Conservation (phyloP, 1,140 invertebrate genomes). For the Bacillus rossius region DNA sequence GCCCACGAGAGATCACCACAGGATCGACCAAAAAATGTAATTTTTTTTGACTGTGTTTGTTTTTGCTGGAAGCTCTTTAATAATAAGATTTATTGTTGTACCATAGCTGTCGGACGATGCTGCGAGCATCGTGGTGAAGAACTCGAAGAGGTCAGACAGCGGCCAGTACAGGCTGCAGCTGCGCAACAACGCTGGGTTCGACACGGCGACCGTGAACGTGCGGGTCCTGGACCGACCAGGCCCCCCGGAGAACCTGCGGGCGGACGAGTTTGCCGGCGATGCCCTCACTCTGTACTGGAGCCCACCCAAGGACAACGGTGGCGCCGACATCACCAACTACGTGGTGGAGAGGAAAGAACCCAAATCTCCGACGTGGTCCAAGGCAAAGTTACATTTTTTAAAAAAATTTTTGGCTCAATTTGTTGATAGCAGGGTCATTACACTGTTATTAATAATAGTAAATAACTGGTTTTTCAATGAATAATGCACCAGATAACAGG, state of each 20-base stretch:
- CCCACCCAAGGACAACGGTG: slow-evolving; percentile 93
- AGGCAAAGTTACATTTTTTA: slow-evolving; percentile 45
- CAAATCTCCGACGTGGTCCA: slow-evolving; percentile 74
- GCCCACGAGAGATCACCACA: too few relatives aligned
- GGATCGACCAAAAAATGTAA: not conserved
- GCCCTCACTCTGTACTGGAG: slow-evolving; percentile 93
- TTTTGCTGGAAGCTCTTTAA: slow-evolving; percentile 10
- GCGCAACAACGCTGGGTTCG: slow-evolving; percentile 91
- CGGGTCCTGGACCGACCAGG: slow-evolving; percentile 87
- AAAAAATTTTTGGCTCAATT: too few relatives aligned
- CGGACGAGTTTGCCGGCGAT: slow-evolving; percentile 93
- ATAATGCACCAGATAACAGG: too few relatives aligned
- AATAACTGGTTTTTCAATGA: too few relatives aligned
- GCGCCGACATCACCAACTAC: slow-evolving; percentile 93
- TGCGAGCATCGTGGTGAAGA: slow-evolving; percentile 83
- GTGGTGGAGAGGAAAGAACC: slow-evolving; percentile 92
- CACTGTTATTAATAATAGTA: too few relatives aligned
- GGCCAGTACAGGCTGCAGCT: slow-evolving; percentile 91
- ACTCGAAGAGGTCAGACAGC: slow-evolving; percentile 83
- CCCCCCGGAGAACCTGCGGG: slow-evolving; percentile 79
- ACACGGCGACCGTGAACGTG: slow-evolving; percentile 91
- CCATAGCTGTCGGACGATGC: slow-evolving; percentile 78
- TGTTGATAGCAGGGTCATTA: too few relatives aligned
- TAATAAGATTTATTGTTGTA: slow-evolving; percentile 10
- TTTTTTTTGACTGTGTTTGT: not conserved